Evolutionary conservation across 2,113 vertebrate species (phyloP).

Genomic region (Pandion haliaetus): DNA sequence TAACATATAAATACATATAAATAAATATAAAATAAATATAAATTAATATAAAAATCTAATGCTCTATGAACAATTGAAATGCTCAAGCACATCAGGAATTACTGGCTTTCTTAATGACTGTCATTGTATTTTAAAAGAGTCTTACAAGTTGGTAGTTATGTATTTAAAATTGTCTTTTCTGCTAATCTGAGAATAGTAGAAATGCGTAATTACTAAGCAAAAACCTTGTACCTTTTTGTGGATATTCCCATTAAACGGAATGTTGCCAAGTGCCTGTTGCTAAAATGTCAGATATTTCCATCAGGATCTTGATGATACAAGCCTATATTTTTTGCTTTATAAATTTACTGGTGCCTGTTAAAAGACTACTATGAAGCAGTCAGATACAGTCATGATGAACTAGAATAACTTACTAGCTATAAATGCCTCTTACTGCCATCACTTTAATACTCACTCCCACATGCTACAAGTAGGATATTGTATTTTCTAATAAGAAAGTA

Average conservation of each 20-base stretch:
- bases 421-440: not conserved
- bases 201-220: not conserved
- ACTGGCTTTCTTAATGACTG: not conserved
- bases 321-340: not conserved
- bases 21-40: not conserved
- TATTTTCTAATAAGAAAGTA: constrained; percentile 48
- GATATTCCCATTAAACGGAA: not conserved
- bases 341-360: not conserved
- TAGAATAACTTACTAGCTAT: not conserved
- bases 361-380: not conserved
- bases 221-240: not conserved
- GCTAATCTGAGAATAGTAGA: not conserved
- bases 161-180: not conserved
- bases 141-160: not conserved
- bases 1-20: not conserved
- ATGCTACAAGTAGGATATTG: not conserved
- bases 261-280: not conserved
- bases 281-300: not conserved
- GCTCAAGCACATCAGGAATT: not conserved
- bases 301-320: not conserved
- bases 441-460: not conserved
- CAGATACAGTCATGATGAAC: not conserved
- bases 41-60: not conserved
- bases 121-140: not conserved
- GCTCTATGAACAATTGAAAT: not conserved